phyloP scores from a whole-genome alignment of 2,113 vertebrate genomes.

The Trochalopteron elliotii region DNA sequence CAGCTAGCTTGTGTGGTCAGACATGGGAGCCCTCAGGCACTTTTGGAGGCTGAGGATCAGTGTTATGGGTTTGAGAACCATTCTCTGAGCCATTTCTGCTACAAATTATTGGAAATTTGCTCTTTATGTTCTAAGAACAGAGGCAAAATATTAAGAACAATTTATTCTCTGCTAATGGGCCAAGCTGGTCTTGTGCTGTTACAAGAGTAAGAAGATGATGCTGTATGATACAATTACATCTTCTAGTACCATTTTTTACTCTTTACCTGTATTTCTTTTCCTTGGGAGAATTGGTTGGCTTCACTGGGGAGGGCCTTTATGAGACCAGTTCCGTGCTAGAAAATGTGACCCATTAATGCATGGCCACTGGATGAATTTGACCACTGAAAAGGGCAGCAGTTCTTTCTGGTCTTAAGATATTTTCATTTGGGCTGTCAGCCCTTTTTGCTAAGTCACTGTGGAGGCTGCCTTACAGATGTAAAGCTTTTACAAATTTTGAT shows the following conservation, averaged over 20 bases:
- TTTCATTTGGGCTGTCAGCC: not conserved
- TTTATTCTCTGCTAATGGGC: not conserved
- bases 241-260: not conserved
- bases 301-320: not conserved
- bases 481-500: not conserved
- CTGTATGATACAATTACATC: not conserved
- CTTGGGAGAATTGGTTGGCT: not conserved
- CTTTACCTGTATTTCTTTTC: not conserved
- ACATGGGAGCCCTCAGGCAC: not conserved
- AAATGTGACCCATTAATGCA: not conserved
- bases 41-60: not conserved
- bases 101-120: not conserved
- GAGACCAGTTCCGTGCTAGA: not conserved
- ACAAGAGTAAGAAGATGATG: not conserved
- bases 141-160: not conserved
- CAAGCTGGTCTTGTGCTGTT: not conserved
- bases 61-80: not conserved
- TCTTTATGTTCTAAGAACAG: not conserved
- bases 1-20: not conserved
- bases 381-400: not conserved
- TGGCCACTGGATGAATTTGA: not conserved
- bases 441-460: not conserved
- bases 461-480: not conserved
- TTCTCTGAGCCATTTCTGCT: not conserved
- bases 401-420: not conserved